A percentile compares a stretch with the other conserved stretches of the same genome.
Evolutionary conservation across 2,888 invertebrate genomes (phyloP).

Genomic region (Pyrrhia umbra): DNA sequence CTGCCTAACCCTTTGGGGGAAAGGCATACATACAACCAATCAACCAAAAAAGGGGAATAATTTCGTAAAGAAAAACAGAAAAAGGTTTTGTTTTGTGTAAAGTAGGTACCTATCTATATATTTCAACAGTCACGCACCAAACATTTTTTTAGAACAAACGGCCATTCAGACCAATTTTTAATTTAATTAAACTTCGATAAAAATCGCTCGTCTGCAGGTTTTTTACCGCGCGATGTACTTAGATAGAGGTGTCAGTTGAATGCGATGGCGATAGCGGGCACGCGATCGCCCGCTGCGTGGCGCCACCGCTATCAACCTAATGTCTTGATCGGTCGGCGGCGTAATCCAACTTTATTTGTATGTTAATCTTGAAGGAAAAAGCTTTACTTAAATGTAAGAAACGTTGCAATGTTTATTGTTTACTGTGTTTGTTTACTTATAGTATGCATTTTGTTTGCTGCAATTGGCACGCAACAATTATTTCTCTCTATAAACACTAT

Average conservation of each 20-base stretch:
- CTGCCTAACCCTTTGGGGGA: too few relatives aligned
- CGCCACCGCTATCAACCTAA: conserved; percentile 49
- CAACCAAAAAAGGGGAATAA: too few relatives aligned
- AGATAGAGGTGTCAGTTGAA: conserved; percentile 68
- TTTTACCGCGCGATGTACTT: conserved; percentile 58
- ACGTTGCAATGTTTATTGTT: not conserved
- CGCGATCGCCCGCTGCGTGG: conserved; percentile 58
- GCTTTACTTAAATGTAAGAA: not conserved
- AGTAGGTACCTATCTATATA: not conserved
- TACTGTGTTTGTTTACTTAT: not conserved
- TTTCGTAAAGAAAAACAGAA: not conserved
- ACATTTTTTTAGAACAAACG: conserved; percentile 16
- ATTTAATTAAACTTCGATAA: conserved; percentile 55
- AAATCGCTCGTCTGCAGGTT: conserved; percentile 48
- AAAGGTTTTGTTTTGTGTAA: too few relatives aligned
- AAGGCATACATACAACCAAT: too few relatives aligned
- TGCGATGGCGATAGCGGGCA: conserved; percentile 58
- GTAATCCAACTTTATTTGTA: conserved; percentile 49
- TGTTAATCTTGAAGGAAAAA: conserved; percentile 43
- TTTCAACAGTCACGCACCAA: conserved; percentile 3
- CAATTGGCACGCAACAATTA: too few relatives aligned
- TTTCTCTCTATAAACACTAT: too few relatives aligned
- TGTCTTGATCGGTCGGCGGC: conserved; percentile 50
- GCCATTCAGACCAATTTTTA: conserved; percentile 50
- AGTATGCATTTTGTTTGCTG: not conserved